Conservation (phyloP, 2,797 vertebrate genomes). For the Gastrophryne carolinensis region DNA sequence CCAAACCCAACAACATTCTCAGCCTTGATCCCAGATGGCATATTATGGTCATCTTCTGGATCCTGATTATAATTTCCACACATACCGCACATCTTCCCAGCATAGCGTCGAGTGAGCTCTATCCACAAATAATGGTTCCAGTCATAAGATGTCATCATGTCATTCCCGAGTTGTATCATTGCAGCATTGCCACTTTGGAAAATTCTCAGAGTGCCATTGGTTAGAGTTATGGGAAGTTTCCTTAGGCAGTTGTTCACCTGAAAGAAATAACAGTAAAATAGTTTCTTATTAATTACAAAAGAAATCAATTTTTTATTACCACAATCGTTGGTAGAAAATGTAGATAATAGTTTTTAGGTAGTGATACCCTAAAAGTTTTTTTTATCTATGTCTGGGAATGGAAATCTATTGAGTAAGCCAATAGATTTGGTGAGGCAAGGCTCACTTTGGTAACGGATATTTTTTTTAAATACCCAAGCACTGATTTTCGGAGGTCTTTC, state of each 20-base stretch:
- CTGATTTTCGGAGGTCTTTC: too few species aligned
- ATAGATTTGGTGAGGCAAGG: too few species aligned
- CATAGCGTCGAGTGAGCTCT: constrained; percentile 69
- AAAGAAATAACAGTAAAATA: too few species aligned
- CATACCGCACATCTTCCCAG: constrained; percentile 70
- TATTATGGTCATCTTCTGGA: constrained; percentile 63
- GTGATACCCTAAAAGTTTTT: too few species aligned
- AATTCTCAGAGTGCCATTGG: constrained; percentile 60
- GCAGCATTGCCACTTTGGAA: constrained; percentile 62
- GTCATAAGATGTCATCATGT: constrained; percentile 71
- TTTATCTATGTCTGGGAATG: too few species aligned
- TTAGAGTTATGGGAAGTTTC: constrained; percentile 69
- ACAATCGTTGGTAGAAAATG: too few species aligned
- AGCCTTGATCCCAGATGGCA: constrained; percentile 36
- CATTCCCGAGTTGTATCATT: constrained; percentile 68
- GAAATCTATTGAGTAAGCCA: too few species aligned
- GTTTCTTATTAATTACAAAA: too few species aligned
- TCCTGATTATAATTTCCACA: constrained; percentile 80
- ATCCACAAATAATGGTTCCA: constrained; percentile 71
- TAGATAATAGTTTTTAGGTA: too few species aligned
- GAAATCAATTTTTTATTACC: too few species aligned
- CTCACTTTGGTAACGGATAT: too few species aligned
- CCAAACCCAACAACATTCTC: constrained; percentile 63
- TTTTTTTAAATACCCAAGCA: too few species aligned
- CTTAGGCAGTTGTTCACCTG: constrained; percentile 70